Conservation (phyloP, 2,888 invertebrate genomes). For the Synanthedon formicaeformis region DNA sequence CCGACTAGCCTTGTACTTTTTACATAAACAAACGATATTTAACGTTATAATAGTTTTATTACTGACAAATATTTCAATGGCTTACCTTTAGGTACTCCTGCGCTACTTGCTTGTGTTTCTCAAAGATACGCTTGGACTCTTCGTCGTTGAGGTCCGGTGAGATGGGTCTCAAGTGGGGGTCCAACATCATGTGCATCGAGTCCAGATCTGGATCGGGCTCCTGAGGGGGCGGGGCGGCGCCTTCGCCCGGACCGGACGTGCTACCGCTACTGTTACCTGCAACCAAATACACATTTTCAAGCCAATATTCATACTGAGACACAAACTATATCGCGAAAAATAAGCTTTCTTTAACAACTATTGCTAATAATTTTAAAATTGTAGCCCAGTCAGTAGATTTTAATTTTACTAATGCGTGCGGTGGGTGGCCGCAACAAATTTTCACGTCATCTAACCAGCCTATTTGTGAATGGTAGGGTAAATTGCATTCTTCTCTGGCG, state of each 20-base stretch:
- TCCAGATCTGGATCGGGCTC: conserved; percentile 73
- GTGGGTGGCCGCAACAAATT: no score
- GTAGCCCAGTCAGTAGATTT: no score
- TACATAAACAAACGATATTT: no score
- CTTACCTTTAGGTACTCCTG: conserved; percentile 86
- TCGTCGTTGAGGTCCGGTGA: conserved; percentile 82
- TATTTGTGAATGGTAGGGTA: no score
- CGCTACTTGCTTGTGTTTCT: conserved; percentile 89
- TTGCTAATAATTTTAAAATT: no score
- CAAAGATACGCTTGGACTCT: conserved; percentile 86
- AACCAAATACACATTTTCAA: neutral
- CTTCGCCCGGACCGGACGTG: conserved; percentile 28
- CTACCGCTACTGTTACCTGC: conserved; percentile 62
- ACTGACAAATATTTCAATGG: neutral
- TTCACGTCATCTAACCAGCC: no score
- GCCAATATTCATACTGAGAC: no score
- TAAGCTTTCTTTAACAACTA: no score
- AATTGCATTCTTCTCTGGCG: no score
- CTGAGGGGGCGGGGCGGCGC: conserved; percentile 42
- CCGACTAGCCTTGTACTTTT: no score
- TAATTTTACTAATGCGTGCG: no score
- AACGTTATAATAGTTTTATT: neutral
- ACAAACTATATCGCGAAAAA: no score
- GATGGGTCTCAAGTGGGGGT: conserved; percentile 85
- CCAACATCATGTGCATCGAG: conserved; percentile 81